Conservation (phyloP, 2,113 vertebrate species). For the Rhinolophus sinicus region DNA sequence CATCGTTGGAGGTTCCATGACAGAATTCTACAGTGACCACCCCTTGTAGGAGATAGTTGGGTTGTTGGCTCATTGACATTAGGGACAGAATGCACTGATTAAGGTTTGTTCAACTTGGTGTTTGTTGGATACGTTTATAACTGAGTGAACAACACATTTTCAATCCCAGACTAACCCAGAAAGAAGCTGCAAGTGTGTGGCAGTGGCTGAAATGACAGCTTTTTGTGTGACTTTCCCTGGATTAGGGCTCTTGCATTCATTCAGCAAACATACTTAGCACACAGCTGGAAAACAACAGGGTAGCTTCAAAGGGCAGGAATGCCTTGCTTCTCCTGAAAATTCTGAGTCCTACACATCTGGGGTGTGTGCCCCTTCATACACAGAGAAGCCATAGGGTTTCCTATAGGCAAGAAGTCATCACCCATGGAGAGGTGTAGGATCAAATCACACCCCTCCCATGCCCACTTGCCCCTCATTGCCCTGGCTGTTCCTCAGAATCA, state of each 20-base stretch:
- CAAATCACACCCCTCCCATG: not conserved
- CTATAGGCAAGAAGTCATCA: not conserved
- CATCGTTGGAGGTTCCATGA: not conserved
- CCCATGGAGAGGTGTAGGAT: not conserved
- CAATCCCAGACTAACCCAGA: not conserved
- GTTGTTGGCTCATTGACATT: not conserved
- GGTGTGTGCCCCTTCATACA: not conserved
- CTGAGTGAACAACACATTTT: not conserved
- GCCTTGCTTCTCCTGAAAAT: slow-evolving; percentile 35
- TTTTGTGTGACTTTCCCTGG: not conserved
- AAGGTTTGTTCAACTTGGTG: not conserved
- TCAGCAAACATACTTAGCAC: not conserved
- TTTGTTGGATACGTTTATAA: slow-evolving; percentile 16
- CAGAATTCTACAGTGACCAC: not conserved
- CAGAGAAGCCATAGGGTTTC: not conserved
- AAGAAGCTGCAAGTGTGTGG: not conserved
- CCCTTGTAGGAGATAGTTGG: not conserved
- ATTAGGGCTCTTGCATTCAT: not conserved
- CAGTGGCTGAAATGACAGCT: not conserved
- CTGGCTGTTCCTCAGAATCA: not conserved
- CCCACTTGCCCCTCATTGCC: not conserved
- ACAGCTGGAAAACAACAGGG: not conserved
- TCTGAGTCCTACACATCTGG: not conserved
- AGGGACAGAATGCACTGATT: not conserved
- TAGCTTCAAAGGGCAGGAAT: not conserved